Conservation (phyloP, 2,113 vertebrate species). For the Micromys minutus region DNA sequence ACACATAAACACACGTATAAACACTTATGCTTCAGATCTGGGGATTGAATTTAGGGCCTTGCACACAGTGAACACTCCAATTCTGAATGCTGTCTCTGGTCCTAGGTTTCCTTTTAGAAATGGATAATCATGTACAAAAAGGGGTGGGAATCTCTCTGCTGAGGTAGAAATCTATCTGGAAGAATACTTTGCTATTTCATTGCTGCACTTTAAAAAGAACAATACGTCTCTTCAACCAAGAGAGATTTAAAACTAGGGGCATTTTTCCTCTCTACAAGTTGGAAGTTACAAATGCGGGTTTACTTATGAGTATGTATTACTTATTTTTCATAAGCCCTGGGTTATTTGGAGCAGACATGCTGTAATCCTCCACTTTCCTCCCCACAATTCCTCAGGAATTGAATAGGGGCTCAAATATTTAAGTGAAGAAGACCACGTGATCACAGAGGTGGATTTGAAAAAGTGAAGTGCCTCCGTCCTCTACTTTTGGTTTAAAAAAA, state of each 20-base stretch:
- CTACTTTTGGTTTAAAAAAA: conserved; percentile 26
- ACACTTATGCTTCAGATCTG: too few species aligned
- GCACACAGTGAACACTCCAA: neutral
- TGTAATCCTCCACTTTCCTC: neutral
- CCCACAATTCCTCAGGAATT: conserved; percentile 12
- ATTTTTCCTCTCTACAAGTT: conserved; percentile 38
- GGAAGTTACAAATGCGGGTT: conserved; percentile 28
- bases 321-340: conserved; percentile 34
- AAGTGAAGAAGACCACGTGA: conserved; percentile 2
- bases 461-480: neutral
- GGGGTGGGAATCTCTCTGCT: neutral
- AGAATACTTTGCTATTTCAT: conserved; percentile 37
- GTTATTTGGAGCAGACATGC: conserved; percentile 32
- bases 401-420: conserved; percentile 16
- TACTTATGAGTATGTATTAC: conserved; percentile 49
- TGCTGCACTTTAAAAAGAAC: conserved; percentile 47
- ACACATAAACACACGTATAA: neutral
- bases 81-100: neutral
- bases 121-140: neutral
- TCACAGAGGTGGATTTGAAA: neutral
- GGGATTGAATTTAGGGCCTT: neutral
- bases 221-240: conserved; percentile 46
- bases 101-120: neutral
- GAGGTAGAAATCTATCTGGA: conserved; percentile 34
- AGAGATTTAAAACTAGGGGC: conserved; percentile 23